A percentile compares a stretch with the other conserved stretches of the same genome.
Conservation (phyloP, 2,888 invertebrate genomes). For the Sesia apiformis region DNA sequence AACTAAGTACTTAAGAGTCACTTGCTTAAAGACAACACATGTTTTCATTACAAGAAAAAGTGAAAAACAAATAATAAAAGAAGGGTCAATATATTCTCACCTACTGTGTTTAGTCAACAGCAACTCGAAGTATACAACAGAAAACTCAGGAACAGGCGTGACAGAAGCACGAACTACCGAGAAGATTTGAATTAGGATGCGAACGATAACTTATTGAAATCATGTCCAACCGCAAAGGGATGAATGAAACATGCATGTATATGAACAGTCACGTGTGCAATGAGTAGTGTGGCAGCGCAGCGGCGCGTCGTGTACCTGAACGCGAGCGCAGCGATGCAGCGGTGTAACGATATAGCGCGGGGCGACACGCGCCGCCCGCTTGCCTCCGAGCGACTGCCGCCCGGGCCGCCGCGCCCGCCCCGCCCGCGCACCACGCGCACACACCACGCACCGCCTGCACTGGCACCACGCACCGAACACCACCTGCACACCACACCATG, state of each 20-base stretch:
- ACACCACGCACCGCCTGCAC: constrained; percentile 36
- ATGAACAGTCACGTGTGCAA: constrained; percentile 26
- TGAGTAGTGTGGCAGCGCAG: constrained; percentile 14
- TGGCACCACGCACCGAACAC: constrained; percentile 1
- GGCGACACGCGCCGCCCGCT: constrained; percentile 63
- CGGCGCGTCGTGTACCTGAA: constrained; percentile 38
- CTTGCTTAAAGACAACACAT: no score
- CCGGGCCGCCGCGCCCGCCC: constrained; percentile 55
- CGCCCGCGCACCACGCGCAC: constrained; percentile 35
- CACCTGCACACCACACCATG: background rate
- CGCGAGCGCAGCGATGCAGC: constrained; percentile 48
- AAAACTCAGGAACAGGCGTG: no score
- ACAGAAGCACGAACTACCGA: no score
- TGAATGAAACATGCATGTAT: constrained; percentile 55
- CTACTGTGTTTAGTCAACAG: no score
- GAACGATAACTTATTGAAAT: constrained; percentile 17
- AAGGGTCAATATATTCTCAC: no score
- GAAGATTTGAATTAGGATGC: constrained; percentile 7
- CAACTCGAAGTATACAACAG: no score
- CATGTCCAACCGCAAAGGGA: constrained; percentile 22
- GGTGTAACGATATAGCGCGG: constrained; percentile 37
- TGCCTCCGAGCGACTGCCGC: constrained; percentile 66
- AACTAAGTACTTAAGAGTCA: no score
- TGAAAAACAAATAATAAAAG: no score
- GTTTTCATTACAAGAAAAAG: no score